Percentiles rank a stretch among this genome's conserved stretches.
These are phyloP conservation scores for Tetranychus urticae DNA, from an alignment of 1,140 invertebrate genomes.

Conservation along the genomic window DNA sequence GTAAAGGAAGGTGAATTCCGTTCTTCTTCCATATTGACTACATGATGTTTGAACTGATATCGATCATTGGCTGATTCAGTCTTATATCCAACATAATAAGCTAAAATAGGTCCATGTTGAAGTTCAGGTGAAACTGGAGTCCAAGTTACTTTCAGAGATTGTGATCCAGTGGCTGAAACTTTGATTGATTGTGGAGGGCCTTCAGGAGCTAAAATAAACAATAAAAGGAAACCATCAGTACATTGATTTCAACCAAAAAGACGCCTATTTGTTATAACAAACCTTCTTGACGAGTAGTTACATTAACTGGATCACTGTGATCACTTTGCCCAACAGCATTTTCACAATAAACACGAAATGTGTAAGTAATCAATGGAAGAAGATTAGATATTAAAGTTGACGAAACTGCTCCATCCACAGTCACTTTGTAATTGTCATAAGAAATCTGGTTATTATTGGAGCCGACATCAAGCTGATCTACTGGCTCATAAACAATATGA, in stretches of 20 bases:
- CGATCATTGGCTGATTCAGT: slow-evolving; percentile 12
- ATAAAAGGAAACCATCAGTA: slow-evolving; percentile 36
- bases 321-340: slow-evolving; percentile 85
- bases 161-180: slow-evolving; percentile 21
- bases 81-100: slow-evolving; percentile 24
- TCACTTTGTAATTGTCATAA: no score
- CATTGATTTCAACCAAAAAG: neutral
- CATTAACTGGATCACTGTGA: slow-evolving; percentile 31
- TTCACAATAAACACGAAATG: slow-evolving; percentile 78
- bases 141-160: slow-evolving; percentile 22
- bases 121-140: slow-evolving; percentile 5
- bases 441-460: no score
- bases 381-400: slow-evolving; percentile 19
- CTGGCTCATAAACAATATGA: neutral
- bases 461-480: neutral
- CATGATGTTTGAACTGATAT: slow-evolving; percentile 16
- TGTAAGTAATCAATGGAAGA: slow-evolving; percentile 66
- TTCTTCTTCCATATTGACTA: slow-evolving; percentile 16
- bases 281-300: slow-evolving; percentile 20
- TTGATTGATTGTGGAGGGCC: slow-evolving; percentile 17
- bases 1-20: neutral
- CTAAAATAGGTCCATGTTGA: slow-evolving; percentile 26
- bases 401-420: no score
- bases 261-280: neutral
- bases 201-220: slow-evolving; percentile 35